Evolutionary conservation across 2,888 invertebrate species (phyloP).

Genomic region (Perithous albicinctus): DNA sequence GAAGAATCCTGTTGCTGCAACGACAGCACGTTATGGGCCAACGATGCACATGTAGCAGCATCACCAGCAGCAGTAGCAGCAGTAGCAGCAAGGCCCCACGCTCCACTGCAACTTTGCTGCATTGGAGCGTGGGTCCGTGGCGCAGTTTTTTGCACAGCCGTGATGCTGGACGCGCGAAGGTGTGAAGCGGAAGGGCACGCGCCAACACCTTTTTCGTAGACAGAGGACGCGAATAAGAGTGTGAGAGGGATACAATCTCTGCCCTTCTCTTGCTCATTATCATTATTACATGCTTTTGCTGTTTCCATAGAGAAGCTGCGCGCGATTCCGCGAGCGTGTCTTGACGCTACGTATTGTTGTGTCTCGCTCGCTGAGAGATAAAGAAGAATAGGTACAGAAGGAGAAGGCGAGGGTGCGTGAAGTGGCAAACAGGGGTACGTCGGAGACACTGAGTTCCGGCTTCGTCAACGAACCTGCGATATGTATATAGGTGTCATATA

Average conservation of each 20-base stretch:
- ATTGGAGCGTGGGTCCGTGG: background rate
- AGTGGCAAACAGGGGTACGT: constrained; percentile 58
- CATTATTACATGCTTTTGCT: constrained; percentile 78
- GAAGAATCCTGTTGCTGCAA: constrained; percentile 3
- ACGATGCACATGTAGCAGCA: constrained; percentile 9
- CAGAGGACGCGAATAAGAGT: constrained; percentile 39
- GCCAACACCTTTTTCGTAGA: constrained; percentile 77
- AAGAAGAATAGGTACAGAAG: constrained; percentile 32
- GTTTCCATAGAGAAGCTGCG: constrained; percentile 35
- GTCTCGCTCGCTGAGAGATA: constrained; percentile 17
- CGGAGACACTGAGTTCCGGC: constrained; percentile 31
- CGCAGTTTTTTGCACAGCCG: constrained; percentile 15
- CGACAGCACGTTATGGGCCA: background rate
- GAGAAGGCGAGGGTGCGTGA: constrained; percentile 57
- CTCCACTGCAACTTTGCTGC: background rate
- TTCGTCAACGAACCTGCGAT: background rate
- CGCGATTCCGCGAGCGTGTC: constrained; percentile 53
- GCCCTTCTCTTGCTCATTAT: constrained; percentile 75
- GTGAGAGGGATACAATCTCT: background rate
- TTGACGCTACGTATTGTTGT: constrained; percentile 30
- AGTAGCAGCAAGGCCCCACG: background rate
- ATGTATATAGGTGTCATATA: background rate
- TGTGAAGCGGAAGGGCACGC: constrained; percentile 80
- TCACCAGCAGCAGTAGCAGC: background rate
- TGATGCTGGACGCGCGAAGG: constrained; percentile 70